Conservation (phyloP, 2,113 vertebrate species). For the Sakesphorus luctuosus region DNA sequence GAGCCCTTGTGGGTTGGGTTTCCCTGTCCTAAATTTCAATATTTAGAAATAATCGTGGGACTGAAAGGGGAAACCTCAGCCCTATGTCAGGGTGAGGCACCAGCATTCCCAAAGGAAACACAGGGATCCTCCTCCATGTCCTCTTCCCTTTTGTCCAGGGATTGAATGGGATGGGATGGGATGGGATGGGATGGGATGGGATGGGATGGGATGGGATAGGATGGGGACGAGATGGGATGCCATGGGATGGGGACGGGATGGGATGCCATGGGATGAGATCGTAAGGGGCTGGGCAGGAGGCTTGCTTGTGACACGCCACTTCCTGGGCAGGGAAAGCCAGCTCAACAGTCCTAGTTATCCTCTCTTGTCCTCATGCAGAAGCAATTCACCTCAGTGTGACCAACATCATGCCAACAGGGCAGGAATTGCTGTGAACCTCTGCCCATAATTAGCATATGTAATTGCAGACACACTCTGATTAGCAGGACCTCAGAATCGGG, state of each 20-base stretch:
- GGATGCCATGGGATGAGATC: no score
- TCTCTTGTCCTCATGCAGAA: neutral
- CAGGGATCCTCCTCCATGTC: rapidly evolving
- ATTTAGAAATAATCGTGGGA: neutral
- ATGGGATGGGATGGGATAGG: neutral
- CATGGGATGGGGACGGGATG: neutral
- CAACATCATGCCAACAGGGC: neutral
- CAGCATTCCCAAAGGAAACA: neutral
- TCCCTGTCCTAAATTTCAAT: neutral
- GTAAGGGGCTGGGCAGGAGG: neutral
- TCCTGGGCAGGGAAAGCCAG: neutral
- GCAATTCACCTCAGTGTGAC: neutral
- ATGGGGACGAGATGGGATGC: no score
- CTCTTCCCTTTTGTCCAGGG: neutral
- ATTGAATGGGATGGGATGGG: neutral
- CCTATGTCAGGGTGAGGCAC: neutral
- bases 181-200: neutral
- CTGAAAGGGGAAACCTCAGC: neutral
- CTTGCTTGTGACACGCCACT: rapidly evolving
- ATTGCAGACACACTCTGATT: conserved; percentile 51
- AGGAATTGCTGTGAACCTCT: conserved; percentile 5
- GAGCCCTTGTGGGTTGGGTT: neutral
- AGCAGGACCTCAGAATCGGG: neutral
- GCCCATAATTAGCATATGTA: conserved; percentile 32
- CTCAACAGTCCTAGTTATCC: neutral